phyloP scores from a whole-genome alignment of 2,113 vertebrate species.

The Miniopterus natalensis region DNA sequence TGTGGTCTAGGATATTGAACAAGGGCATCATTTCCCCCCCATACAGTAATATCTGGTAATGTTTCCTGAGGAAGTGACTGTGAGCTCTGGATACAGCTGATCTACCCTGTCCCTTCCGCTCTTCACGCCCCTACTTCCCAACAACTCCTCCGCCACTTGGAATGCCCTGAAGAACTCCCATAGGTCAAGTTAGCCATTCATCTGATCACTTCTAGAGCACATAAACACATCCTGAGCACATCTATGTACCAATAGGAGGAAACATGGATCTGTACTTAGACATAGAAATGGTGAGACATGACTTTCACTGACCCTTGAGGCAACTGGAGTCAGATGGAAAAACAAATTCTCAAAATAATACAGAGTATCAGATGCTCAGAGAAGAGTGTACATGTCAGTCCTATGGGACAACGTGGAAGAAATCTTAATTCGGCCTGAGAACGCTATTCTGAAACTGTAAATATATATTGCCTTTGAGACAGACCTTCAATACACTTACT shows the following conservation, averaged over 20 bases:
- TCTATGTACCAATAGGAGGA: not conserved
- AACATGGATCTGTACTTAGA: not conserved
- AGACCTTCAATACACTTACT: not conserved
- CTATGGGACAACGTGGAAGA: not conserved
- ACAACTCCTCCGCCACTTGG: not conserved
- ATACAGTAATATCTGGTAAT: not conserved
- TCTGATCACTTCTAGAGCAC: not conserved
- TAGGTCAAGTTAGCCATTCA: not conserved
- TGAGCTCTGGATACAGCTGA: not conserved
- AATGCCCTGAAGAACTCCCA: not conserved
- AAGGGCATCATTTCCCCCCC: not conserved
- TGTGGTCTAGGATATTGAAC: not conserved
- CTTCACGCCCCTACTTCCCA: not conserved
- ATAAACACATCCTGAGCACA: not conserved
- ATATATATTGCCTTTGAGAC: not conserved
- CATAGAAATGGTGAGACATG: not conserved
- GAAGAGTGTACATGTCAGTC: not conserved
- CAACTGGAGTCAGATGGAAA: not conserved
- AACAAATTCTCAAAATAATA: not conserved
- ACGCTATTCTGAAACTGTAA: not conserved
- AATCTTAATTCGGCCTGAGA: not conserved
- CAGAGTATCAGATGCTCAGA: not conserved
- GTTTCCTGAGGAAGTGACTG: not conserved
- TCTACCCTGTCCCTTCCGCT: not conserved
- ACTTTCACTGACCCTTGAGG: not conserved